Conservation (phyloP, 2,888 invertebrate species). For the Volucella zonaria region DNA sequence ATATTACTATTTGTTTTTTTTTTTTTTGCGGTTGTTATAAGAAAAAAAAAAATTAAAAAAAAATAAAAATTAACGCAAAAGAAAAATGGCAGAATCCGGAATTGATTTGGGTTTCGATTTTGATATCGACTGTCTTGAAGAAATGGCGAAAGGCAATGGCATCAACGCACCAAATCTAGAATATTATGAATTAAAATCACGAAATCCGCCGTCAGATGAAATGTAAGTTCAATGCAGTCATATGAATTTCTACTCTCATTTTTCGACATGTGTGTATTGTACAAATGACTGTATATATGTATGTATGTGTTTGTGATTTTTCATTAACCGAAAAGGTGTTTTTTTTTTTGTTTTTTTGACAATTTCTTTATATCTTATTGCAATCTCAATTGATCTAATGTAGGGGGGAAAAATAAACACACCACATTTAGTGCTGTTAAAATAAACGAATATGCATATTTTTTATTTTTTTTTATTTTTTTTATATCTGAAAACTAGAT, state of each 20-base stretch:
- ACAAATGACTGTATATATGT: not conserved
- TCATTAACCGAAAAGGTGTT: not conserved
- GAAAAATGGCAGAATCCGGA: conserved; percentile 84
- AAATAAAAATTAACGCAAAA: conserved; percentile 18
- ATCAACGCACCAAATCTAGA: conserved; percentile 81
- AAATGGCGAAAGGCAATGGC: conserved; percentile 78
- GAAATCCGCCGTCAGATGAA: conserved; percentile 84
- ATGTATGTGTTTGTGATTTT: not conserved
- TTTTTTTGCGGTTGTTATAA: not conserved
- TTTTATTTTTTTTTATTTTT: not conserved
- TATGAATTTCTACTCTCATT: not conserved
- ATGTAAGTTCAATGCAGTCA: conserved; percentile 83
- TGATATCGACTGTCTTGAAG: conserved; percentile 81
- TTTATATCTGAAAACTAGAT: conserved; percentile 1
- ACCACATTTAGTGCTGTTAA: conserved; percentile 3
- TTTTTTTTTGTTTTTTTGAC: conserved; percentile 8
- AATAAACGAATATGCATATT: not conserved
- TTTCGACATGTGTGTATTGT: too few species aligned
- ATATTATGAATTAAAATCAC: conserved; percentile 86
- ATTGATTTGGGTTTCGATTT: conserved; percentile 87
- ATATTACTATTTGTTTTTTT: not conserved
- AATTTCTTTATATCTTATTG: conserved; percentile 11
- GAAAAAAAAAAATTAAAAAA: not conserved
- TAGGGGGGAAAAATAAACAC: conserved; percentile 1
- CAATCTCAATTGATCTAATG: conserved; percentile 52